A percentile compares a stretch with the other conserved stretches of the same genome.
Evolutionary conservation across 2,797 vertebrate genomes (phyloP).

Genomic region (Botia almorhae): DNA sequence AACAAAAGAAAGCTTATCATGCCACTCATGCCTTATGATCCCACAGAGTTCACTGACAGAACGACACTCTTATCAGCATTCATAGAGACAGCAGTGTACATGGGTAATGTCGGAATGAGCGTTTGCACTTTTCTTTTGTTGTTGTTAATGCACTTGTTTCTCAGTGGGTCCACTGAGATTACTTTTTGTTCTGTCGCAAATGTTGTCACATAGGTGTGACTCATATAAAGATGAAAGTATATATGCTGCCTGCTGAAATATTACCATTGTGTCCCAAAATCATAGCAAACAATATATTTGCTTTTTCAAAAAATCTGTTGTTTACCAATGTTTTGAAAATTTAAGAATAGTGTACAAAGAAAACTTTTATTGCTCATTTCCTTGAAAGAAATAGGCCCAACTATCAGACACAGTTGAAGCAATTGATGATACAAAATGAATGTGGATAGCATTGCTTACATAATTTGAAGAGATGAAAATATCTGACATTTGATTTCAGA

Average conservation of each 20-base stretch:
- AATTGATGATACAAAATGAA: not conserved
- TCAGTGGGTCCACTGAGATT: conserved; percentile 17
- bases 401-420: not conserved
- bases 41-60: not conserved
- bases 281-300: not conserved
- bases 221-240: conserved; percentile 25
- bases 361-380: not conserved
- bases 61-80: conserved; percentile 17
- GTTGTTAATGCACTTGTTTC: conserved; percentile 12
- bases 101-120: conserved; percentile 9
- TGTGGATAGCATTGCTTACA: not conserved
- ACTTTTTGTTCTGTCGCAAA: conserved; percentile 26
- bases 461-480: too few relatives aligned
- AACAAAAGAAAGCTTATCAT: not conserved
- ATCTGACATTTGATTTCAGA: too few relatives aligned
- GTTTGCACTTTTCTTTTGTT: conserved; percentile 6
- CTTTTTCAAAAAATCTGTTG: not conserved
- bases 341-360: not conserved
- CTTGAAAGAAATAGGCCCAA: too few relatives aligned
- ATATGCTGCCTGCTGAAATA: conserved; percentile 5
- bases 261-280: conserved; percentile 2
- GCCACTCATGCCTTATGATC: not conserved
- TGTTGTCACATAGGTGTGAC: conserved; percentile 25
- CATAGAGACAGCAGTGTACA: not conserved
- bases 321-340: not conserved